A percentile compares a stretch with the other conserved stretches of the same genome.
Conservation (phyloP, 2,797 vertebrate species). For the Dryobates pubescens region DNA sequence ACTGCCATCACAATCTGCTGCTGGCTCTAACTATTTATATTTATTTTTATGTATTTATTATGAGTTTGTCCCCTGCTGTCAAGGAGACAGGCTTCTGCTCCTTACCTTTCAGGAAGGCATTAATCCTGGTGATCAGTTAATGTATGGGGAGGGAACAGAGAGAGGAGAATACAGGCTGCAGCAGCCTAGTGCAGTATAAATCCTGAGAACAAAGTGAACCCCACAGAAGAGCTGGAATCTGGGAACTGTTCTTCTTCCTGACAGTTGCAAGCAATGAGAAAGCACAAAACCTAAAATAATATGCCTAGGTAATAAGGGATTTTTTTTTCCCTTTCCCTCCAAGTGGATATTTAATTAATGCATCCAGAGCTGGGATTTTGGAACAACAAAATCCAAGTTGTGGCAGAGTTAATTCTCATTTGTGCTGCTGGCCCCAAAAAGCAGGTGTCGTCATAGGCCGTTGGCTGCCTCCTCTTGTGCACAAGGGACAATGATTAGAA, state of each 20-base stretch:
- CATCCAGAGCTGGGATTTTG: not conserved
- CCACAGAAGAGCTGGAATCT: conserved; percentile 4
- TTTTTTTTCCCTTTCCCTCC: not conserved
- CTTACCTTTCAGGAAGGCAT: conserved; percentile 64
- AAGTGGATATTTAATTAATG: not conserved
- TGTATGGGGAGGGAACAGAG: not conserved
- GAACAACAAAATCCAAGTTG: not conserved
- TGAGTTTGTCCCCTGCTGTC: conserved; percentile 47
- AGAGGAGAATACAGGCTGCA: not conserved
- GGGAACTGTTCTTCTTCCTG: conserved; percentile 11
- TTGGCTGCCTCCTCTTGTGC: not conserved
- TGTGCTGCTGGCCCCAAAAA: conserved; percentile 22
- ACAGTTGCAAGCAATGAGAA: not conserved
- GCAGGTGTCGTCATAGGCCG: not conserved
- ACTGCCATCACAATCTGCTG: conserved; percentile 70
- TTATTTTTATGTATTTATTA: conserved; percentile 66
- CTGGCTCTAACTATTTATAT: conserved; percentile 68
- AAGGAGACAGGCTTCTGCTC: conserved; percentile 51
- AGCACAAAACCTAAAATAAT: conserved; percentile 35
- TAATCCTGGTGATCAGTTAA: conserved; percentile 46
- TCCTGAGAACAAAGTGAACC: conserved; percentile 17
- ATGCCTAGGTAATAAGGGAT: not conserved
- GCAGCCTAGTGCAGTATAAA: not conserved
- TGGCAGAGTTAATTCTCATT: not conserved
- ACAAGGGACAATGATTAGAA: conserved; percentile 7